Evolutionary conservation across 2,797 vertebrate species (phyloP).

Genomic region (Sarcoramphus papa): DNA sequence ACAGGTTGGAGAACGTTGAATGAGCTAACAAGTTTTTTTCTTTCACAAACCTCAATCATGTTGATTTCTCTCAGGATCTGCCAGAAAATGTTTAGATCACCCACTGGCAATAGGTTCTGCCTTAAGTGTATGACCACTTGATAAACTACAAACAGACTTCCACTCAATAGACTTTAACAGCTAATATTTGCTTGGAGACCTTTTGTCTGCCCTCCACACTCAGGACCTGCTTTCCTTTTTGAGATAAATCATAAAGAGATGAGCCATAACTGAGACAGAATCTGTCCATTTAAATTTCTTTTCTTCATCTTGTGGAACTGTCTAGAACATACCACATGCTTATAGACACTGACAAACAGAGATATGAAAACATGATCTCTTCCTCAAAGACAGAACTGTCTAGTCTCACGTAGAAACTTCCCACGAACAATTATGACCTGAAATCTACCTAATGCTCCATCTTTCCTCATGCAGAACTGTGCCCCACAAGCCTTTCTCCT

Average conservation of each 20-base stretch:
- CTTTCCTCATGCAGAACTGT: background rate
- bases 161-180: conserved; percentile 1
- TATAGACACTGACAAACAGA: background rate
- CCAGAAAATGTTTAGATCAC: conserved; percentile 1
- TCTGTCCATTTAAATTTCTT: background rate
- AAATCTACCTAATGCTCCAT: background rate
- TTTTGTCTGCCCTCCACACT: background rate
- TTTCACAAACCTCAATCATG: background rate
- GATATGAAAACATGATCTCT: background rate
- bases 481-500: background rate
- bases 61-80: background rate
- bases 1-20: background rate
- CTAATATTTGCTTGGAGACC: conserved; percentile 9
- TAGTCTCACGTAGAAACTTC: background rate
- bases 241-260: background rate
- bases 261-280: background rate
- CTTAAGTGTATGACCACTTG: background rate
- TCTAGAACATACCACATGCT: background rate
- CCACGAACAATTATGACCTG: background rate
- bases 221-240: background rate
- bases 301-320: background rate
- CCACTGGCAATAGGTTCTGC: background rate
- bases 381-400: background rate
- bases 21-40: background rate
- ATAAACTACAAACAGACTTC: background rate